Evolutionary conservation across 2,797 vertebrate species (phyloP).

Genomic region (Tangara arthus): DNA sequence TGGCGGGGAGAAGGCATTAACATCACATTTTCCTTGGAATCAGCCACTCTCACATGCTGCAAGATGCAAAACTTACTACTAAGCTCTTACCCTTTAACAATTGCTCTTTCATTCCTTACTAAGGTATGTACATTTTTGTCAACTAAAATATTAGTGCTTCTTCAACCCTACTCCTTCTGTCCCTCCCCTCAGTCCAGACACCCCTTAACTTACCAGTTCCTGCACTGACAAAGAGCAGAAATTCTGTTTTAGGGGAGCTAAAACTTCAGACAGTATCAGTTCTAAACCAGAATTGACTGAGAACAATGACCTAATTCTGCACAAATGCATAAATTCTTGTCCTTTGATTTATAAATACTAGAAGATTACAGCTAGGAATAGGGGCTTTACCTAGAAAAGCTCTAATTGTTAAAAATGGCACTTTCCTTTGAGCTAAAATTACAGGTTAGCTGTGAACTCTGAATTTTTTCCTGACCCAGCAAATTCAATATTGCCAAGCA

Average conservation of each 20-base stretch:
- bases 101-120: slow-evolving; percentile 58
- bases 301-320: background rate
- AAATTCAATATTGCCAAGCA: background rate
- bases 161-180: background rate
- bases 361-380: background rate
- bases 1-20: background rate
- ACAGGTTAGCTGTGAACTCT: background rate
- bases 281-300: background rate
- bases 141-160: slow-evolving; percentile 55
- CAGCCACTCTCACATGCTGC: slow-evolving; percentile 17
- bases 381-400: background rate
- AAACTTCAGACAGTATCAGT: background rate
- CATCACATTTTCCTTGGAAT: slow-evolving; percentile 26
- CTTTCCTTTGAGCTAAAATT: background rate
- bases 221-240: background rate
- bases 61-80: slow-evolving; percentile 15
- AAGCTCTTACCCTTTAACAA: slow-evolving; percentile 56
- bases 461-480: background rate
- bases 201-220: background rate
- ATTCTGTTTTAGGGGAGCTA: background rate
- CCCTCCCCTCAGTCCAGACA: background rate
- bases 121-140: slow-evolving; percentile 68
- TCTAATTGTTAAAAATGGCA: background rate
- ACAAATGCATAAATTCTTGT: background rate
- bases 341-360: background rate